phyloP scores from a whole-genome alignment of 1,140 invertebrate genomes.

The Hermatobates lingyangjiaoensis region DNA sequence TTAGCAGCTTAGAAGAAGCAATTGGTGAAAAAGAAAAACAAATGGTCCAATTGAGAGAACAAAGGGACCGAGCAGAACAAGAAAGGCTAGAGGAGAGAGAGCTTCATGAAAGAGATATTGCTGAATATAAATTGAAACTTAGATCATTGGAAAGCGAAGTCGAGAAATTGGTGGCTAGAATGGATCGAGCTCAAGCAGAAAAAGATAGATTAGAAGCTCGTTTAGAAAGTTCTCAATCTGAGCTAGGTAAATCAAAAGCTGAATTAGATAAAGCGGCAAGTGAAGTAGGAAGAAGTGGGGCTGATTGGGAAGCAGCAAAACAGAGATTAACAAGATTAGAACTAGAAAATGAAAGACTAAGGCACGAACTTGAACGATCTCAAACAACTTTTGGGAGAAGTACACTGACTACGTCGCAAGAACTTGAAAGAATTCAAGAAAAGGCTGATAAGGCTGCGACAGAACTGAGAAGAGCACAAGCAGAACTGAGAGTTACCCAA shows the following conservation, averaged over 20 bases:
- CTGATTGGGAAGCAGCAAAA: conserved; percentile 76
- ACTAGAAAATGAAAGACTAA: conserved; percentile 72
- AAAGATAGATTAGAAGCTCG: conserved; percentile 79
- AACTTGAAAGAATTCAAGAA: conserved; percentile 67
- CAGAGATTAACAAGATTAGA: conserved; percentile 67
- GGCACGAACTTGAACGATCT: conserved; percentile 65
- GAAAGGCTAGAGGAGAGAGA: conserved; percentile 91
- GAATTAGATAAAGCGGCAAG: conserved; percentile 77
- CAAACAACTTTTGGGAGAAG: conserved; percentile 60
- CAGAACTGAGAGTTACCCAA: conserved; percentile 64
- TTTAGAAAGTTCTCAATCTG: conserved; percentile 77
- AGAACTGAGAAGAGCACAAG: conserved; percentile 59
- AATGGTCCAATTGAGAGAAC: conserved; percentile 76
- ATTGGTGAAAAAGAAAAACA: conserved; percentile 94
- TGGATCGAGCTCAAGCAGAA: conserved; percentile 68
- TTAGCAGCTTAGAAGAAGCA: conserved; percentile 84
- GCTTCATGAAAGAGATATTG: conserved; percentile 77
- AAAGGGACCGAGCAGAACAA: conserved; percentile 85
- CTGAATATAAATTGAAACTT: conserved; percentile 87
- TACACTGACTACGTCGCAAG: conserved; percentile 31
- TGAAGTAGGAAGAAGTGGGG: conserved; percentile 68
- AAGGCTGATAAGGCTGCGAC: conserved; percentile 64
- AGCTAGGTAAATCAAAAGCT: conserved; percentile 81
- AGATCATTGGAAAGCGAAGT: conserved; percentile 73
- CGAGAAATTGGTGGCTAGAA: conserved; percentile 44